A percentile compares a stretch with the other conserved stretches of the same genome.
Conservation (phyloP, 2,888 invertebrate species). For the Selenia dentaria region DNA sequence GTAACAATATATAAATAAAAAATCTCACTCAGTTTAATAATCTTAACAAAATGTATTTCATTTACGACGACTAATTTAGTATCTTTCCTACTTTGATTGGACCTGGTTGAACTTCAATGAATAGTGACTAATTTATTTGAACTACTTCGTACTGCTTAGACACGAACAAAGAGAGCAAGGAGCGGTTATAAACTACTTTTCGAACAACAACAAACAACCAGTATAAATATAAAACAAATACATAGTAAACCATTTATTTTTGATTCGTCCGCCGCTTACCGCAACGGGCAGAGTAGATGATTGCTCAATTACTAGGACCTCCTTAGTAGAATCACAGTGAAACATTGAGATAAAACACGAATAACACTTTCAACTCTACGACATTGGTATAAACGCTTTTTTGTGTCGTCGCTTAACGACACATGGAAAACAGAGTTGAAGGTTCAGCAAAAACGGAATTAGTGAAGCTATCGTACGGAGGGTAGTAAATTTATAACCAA, state of each 20-base stretch:
- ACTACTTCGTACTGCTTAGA: too few relatives aligned
- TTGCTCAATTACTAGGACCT: conserved; percentile 84
- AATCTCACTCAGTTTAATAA: too few relatives aligned
- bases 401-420: conserved; percentile 42
- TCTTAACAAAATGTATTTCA: too few relatives aligned
- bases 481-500: too few relatives aligned
- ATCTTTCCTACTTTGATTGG: too few relatives aligned
- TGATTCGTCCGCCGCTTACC: conserved; percentile 77
- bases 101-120: too few relatives aligned
- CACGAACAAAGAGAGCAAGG: too few relatives aligned
- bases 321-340: conserved; percentile 66
- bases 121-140: too few relatives aligned
- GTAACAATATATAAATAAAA: too few relatives aligned
- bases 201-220: conserved; percentile 51
- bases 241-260: conserved; percentile 69
- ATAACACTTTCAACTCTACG: conserved; percentile 68
- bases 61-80: too few relatives aligned
- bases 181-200: conserved; percentile 44
- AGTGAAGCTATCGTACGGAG: too few relatives aligned
- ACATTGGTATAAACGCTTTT: conserved; percentile 62
- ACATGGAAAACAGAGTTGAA: conserved; percentile 2
- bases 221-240: conserved; percentile 76
- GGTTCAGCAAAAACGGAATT: not conserved
- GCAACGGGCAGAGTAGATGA: conserved; percentile 80
- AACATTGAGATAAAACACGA: conserved; percentile 59